Percentiles rank a stretch among this genome's conserved stretches.
phyloP scores from a whole-genome alignment of 2,113 vertebrate genomes.

The Camelus bactrianus region DNA sequence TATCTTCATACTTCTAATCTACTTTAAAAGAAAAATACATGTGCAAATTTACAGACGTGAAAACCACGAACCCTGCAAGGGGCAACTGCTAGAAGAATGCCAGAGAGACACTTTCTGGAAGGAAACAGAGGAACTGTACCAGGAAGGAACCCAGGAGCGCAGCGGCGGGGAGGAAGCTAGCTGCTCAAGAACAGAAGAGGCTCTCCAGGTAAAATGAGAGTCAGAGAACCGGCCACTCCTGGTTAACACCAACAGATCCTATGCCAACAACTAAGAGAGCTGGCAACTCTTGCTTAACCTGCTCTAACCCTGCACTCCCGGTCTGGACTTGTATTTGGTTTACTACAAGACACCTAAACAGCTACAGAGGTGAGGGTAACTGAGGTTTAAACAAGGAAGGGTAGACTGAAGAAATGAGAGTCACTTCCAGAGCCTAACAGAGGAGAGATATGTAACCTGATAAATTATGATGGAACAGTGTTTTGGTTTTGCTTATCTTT shows the following conservation, averaged over 20 bases:
- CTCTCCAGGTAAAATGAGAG: constrained; percentile 18
- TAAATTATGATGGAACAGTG: background rate
- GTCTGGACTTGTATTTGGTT: constrained; percentile 63
- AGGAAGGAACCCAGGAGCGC: background rate
- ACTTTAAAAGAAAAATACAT: constrained; percentile 22
- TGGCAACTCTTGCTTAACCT: constrained; percentile 52
- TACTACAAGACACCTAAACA: background rate
- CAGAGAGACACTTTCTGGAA: background rate
- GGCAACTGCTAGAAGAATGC: background rate
- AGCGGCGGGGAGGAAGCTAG: background rate
- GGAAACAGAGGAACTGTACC: background rate
- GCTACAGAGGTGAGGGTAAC: background rate
- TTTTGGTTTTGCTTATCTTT: constrained; percentile 53
- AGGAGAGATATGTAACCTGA: background rate
- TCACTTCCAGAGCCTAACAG: background rate
- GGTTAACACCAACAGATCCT: background rate
- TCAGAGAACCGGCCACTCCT: constrained; percentile 20
- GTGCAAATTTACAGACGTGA: constrained; percentile 14
- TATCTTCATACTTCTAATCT: constrained; percentile 33
- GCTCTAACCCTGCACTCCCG: constrained; percentile 34
- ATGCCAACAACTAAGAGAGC: background rate
- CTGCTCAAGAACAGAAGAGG: background rate
- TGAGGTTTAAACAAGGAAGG: constrained; percentile 31
- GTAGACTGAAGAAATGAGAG: background rate
- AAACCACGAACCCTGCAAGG: background rate